Percentiles rank a stretch among this genome's conserved stretches.
phyloP scores from a whole-genome alignment of 2,113 vertebrate species.

The Dascyllus trimaculatus region DNA sequence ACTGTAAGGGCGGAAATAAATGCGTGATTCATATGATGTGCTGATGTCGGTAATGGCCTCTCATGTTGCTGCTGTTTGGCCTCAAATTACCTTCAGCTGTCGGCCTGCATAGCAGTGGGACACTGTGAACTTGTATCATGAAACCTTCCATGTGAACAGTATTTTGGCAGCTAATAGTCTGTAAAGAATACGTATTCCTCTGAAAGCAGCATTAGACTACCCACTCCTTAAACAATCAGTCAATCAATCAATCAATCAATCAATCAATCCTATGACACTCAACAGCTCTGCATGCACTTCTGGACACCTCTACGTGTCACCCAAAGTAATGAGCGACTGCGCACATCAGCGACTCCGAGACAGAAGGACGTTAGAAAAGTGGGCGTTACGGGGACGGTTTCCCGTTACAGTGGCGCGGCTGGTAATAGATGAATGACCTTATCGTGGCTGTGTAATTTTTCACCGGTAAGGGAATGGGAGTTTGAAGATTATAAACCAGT shows the following conservation, averaged over 20 bases:
- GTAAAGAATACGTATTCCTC: too few relatives aligned
- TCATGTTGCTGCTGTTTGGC: not conserved
- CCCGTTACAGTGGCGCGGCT: constrained; percentile 80
- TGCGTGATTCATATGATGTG: too few relatives aligned
- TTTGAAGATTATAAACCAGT: constrained; percentile 87
- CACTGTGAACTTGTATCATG: too few relatives aligned
- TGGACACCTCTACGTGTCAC: too few relatives aligned
- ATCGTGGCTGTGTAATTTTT: constrained; percentile 89
- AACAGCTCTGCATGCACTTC: too few relatives aligned
- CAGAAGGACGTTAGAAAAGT: constrained; percentile 59
- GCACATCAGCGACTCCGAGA: constrained; percentile 19
- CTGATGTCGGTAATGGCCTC: not conserved
- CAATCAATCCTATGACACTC: too few relatives aligned
- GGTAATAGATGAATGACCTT: constrained; percentile 91
- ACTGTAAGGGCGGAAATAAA: too few relatives aligned
- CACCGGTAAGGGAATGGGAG: constrained; percentile 85
- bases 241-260: too few relatives aligned
- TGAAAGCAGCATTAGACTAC: too few relatives aligned
- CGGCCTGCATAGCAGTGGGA: not conserved
- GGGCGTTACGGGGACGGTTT: constrained; percentile 58
- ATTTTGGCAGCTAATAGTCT: not conserved
- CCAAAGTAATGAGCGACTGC: constrained; percentile 1
- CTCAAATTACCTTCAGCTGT: not conserved
- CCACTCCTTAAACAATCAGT: too few relatives aligned
- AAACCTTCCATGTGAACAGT: not conserved